A percentile compares a stretch with the other conserved stretches of the same genome.
Evolutionary conservation across 2,113 vertebrate genomes (phyloP).

Genomic region (Paralichthys olivaceus): DNA sequence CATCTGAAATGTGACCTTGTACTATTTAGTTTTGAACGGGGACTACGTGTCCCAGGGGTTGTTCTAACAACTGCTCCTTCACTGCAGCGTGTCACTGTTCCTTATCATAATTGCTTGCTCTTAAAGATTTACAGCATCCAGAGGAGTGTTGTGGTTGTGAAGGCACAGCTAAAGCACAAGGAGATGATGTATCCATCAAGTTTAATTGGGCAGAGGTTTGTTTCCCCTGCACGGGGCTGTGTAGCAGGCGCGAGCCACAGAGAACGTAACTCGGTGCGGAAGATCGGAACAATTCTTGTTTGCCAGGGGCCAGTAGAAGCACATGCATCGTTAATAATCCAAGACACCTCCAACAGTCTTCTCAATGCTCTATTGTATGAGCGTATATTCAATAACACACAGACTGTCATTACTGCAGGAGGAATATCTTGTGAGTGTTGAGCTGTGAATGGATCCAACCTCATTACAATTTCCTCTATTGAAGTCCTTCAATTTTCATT

Average conservation of each 20-base stretch:
- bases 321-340: background rate
- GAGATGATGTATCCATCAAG: background rate
- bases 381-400: background rate
- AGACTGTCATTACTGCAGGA: background rate
- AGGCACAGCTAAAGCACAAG: background rate
- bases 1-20: too few species aligned
- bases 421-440: too few species aligned
- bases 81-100: background rate
- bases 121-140: background rate
- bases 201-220: conserved; percentile 3
- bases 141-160: background rate
- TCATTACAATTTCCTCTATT: too few species aligned
- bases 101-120: background rate
- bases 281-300: background rate
- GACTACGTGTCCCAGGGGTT: accelerated
- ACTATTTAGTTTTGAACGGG: background rate
- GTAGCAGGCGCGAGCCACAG: background rate
- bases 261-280: too few species aligned
- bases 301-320: background rate
- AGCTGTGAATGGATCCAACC: too few species aligned
- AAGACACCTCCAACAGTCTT: background rate
- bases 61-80: background rate
- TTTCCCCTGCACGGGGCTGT: background rate
- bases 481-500: too few species aligned
- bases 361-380: too few species aligned